Evolutionary conservation across 2,797 vertebrate genomes (phyloP).

Genomic region (Stomatorhinus walkeri): DNA sequence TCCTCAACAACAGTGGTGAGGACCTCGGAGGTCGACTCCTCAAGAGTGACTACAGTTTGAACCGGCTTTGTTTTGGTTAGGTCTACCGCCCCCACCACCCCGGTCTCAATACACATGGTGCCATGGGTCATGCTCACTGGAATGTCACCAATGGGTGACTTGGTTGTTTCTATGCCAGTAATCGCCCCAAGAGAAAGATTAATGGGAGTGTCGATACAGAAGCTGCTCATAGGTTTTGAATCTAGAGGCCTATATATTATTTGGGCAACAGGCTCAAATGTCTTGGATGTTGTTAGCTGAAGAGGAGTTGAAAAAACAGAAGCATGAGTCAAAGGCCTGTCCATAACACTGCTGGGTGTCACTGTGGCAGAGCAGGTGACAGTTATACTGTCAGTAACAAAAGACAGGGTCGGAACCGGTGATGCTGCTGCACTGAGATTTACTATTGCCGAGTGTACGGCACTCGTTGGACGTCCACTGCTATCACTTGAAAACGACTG

Average conservation of each 20-base stretch:
- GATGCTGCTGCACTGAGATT: constrained; percentile 76
- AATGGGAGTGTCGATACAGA: constrained; percentile 77
- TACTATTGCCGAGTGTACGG: constrained; percentile 83
- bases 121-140: constrained; percentile 72
- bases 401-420: constrained; percentile 63
- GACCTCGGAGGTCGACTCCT: constrained; percentile 66
- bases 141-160: constrained; percentile 64
- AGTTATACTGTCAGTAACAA: constrained; percentile 69
- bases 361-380: constrained; percentile 74
- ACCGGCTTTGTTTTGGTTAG: constrained; percentile 86
- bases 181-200: constrained; percentile 78
- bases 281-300: constrained; percentile 79
- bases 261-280: constrained; percentile 71
- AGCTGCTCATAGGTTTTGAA: constrained; percentile 53
- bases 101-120: constrained; percentile 46
- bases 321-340: constrained; percentile 57
- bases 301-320: constrained; percentile 69
- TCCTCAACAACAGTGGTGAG: constrained; percentile 83
- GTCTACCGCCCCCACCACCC: constrained; percentile 78
- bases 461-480: constrained; percentile 70
- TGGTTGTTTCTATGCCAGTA: constrained; percentile 58
- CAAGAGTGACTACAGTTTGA: constrained; percentile 77
- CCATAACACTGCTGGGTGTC: constrained; percentile 50
- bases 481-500: constrained; percentile 60
- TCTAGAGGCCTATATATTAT: constrained; percentile 65